These are phyloP conservation scores for Clamator glandarius DNA, from an alignment of 2,797 vertebrate species.

Conservation along the genomic window DNA sequence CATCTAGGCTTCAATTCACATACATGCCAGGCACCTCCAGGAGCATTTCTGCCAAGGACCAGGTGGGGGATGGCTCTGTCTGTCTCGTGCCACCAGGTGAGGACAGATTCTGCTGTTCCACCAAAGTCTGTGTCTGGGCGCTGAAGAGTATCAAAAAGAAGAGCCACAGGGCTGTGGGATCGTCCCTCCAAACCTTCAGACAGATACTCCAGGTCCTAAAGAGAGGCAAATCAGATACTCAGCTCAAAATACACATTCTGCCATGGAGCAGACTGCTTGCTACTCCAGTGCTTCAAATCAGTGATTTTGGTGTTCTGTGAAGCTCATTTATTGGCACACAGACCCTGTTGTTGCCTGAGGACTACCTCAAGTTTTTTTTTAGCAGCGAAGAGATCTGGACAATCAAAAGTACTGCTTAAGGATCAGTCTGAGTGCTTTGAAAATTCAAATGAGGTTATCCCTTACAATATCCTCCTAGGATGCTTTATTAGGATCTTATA, in stretches of 20 bases:
- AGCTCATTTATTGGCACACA: background rate
- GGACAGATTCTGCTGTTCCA: slow-evolving; percentile 75
- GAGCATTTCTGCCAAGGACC: slow-evolving; percentile 79
- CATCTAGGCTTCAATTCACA: slow-evolving; percentile 6
- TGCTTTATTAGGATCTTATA: background rate
- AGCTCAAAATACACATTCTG: background rate
- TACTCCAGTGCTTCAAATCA: background rate
- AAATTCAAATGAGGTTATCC: background rate
- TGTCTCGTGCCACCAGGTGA: slow-evolving; percentile 73
- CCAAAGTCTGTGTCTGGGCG: slow-evolving; percentile 82
- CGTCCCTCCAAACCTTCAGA: slow-evolving; percentile 85
- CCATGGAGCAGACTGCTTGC: background rate
- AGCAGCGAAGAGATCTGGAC: background rate
- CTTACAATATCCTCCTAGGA: background rate
- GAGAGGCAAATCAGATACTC: background rate
- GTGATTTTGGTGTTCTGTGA: background rate
- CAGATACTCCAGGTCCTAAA: slow-evolving; percentile 82
- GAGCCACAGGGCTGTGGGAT: slow-evolving; percentile 77
- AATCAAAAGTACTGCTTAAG: background rate
- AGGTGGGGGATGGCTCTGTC: slow-evolving; percentile 76
- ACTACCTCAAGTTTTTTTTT: background rate
- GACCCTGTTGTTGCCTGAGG: background rate
- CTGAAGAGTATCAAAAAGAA: slow-evolving; percentile 82
- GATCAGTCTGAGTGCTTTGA: background rate
- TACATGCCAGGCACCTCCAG: slow-evolving; percentile 85